Base-by-base conservation (phyloP, 2,888 invertebrate genomes). In the Seira sanloemensis region DNA sequence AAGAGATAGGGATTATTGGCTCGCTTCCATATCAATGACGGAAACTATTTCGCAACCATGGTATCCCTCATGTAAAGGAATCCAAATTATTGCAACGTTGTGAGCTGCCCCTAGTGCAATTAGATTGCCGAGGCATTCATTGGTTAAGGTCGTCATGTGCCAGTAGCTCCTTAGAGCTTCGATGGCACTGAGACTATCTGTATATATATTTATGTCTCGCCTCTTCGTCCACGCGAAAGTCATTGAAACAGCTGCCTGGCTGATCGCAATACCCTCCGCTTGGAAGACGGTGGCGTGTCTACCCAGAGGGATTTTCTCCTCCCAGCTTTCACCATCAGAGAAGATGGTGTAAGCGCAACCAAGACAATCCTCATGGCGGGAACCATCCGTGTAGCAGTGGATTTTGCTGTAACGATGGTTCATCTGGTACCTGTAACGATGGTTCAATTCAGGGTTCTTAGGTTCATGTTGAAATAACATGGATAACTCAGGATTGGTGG, bases 21-120 rank as follows among this genome's bases (percentile, higher is more conserved):
- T 83, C 78, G 83, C 79, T 1, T 24, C 50, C 24, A 79, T 83
- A 19, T 78, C 83, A 4, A 75, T 23, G 1, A n/a, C 26, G 23
- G 79, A 75, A 1, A 67, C 84, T 0, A 4, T 9, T 23, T 84
- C 84, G 23, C 81, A 80, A 0, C 85, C 85, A 27, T 46, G 5
- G 9, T 46, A 72, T 1, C 81, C 85, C 0, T 1, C 2, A 37
- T 81, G 85, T 1, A 81, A 76, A 0, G 85, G 85, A 12, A 85
- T 78, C 85, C 81, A 85, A 1, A 24, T 4, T 0, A 85, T n/a
- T 7, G 50, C 67, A 1, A 79, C 74, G 2, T 66, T 19, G 21
- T 58, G 73, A 1, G 5, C 65, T 0, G 1, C 16, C 0, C 23
- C 69, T 23, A 83, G 58, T 1, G 1, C 24, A 1, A 21, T 0